Evolutionary conservation across 2,113 vertebrate species (phyloP), one percentile per base, ranked within the genome.

Genomic region (Toxotes jaculatrix): DNA sequence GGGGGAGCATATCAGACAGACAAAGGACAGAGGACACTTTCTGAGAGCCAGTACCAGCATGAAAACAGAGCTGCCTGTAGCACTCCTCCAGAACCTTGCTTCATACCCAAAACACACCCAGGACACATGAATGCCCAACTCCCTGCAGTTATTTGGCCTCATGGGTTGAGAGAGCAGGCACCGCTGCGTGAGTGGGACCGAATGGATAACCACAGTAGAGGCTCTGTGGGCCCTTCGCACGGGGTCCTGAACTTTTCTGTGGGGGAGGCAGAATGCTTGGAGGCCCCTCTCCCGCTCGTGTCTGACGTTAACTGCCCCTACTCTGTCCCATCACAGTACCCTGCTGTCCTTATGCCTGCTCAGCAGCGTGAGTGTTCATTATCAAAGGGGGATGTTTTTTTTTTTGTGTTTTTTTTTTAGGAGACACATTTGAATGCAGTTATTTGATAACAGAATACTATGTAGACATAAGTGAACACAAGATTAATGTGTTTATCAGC

Each of bases 251-350:
- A 49, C 14, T 17, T 6, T 45, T 79, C 60, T 16, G 1, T 74
- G 7, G 80, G 80, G 13, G 75, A 87, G 34, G 19, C 61, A 8
- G 83, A 89, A 8, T 71, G 60, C 47, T 67, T 95, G 59, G 95
- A 95, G 16, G 23, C 21, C 8, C 94, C 94, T 1, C 38, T 76
- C 1, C 21, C 94, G 0, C 94, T 95, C 11, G 31, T 60, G 10
- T 93, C 94, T 0, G 78, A 88, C 32, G 1, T 14, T 1, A 67
- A 57, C 63, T 21, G 2, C 6, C 2, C 4, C 38, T 23, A n/a
- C 11, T 5, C 14, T 1, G 13, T 10, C 70, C 17, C 36, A 10
- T 8, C 34, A 13, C 68, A 0, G 27, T 10, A 76, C 27, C 60
- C 43, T 31, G 38, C 40, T 27, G 36, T 62, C 40, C 38, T 7